phyloP scores from a whole-genome alignment of 2,888 invertebrate genomes.

The Phorcus lineatus region DNA sequence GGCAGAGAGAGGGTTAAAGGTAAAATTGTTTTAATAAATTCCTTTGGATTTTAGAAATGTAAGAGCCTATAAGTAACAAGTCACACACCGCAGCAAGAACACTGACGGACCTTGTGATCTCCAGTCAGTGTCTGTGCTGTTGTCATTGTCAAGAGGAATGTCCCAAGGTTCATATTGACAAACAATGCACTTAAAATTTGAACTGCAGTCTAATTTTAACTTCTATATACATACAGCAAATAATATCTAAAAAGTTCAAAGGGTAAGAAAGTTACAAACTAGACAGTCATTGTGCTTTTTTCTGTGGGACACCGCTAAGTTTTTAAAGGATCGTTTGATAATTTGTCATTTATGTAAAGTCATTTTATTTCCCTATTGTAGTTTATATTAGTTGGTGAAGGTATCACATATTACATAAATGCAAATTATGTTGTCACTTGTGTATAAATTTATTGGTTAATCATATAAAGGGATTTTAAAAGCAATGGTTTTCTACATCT shows the following conservation, averaged over 20 bases:
- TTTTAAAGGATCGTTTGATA: background rate
- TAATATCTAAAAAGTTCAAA: background rate
- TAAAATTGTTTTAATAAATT: too few relatives aligned
- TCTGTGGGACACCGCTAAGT: background rate
- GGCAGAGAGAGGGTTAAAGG: too few relatives aligned
- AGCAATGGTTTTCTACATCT: conserved; percentile 17
- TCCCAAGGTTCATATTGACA: conserved; percentile 13
- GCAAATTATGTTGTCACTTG: background rate
- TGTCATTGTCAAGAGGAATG: conserved; percentile 19
- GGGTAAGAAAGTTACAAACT: background rate
- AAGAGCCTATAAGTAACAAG: too few relatives aligned
- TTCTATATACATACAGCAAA: background rate
- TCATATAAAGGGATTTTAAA: conserved; percentile 6
- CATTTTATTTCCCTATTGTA: conserved; percentile 11
- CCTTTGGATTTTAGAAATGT: too few relatives aligned
- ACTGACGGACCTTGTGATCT: conserved; percentile 15
- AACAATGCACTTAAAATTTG: conserved; percentile 3
- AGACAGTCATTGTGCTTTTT: background rate
- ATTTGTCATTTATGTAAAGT: conserved; percentile 21
- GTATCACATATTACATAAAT: conserved; percentile 22
- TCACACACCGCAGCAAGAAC: background rate
- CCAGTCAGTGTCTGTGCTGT: conserved; percentile 9
- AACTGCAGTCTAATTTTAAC: background rate
- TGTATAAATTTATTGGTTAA: conserved; percentile 16
- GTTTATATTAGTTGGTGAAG: conserved; percentile 15